A percentile compares a stretch with the other conserved stretches of the same genome.
Evolutionary conservation across 2,113 vertebrate genomes (phyloP).

Genomic region (Enhydra lutris): DNA sequence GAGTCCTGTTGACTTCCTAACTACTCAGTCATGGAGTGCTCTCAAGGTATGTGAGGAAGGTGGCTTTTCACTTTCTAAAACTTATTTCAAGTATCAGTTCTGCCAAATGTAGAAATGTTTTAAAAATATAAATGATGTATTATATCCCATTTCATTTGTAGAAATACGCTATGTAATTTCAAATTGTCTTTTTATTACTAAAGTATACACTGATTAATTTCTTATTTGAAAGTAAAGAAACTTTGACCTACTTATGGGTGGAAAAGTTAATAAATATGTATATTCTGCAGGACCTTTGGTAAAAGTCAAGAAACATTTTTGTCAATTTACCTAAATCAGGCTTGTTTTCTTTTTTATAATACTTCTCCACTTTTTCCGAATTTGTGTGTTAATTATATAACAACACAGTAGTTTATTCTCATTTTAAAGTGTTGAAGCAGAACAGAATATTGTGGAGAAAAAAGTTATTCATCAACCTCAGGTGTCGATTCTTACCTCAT

Average conservation of each 20-base stretch:
- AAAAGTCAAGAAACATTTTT: slow-evolving; percentile 15
- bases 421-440: not conserved
- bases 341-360: not conserved
- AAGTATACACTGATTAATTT: not conserved
- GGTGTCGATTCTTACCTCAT: not conserved
- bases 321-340: not conserved
- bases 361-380: not conserved
- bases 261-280: not conserved
- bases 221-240: slow-evolving; percentile 29
- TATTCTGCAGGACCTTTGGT: not conserved
- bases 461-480: not conserved
- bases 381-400: not conserved
- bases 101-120: not conserved
- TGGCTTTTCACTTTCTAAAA: slow-evolving; percentile 41
- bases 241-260: not conserved
- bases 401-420: not conserved
- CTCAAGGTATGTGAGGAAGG: slow-evolving; percentile 83
- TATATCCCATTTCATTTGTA: not conserved
- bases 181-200: not conserved
- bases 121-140: not conserved
- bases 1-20: slow-evolving; percentile 88
- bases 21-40: slow-evolving; percentile 85
- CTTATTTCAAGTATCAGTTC: slow-evolving; percentile 14
- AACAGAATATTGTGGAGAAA: not conserved
- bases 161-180: not conserved